Evolutionary conservation across 2,797 vertebrate species (phyloP).

Genomic region (Anguilla megastoma): DNA sequence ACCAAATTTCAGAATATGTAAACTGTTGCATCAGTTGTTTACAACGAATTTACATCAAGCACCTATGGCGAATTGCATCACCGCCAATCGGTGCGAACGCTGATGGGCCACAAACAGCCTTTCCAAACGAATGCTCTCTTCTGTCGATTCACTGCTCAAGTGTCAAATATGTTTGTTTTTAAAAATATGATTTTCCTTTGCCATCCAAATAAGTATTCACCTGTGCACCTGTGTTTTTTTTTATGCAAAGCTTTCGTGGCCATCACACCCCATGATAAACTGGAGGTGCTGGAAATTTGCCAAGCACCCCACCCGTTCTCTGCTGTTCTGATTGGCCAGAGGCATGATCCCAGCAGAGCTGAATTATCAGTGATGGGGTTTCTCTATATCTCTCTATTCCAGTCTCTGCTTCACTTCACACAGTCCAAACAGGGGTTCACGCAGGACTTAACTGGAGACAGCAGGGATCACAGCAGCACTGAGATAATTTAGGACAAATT

Average conservation of each 20-base stretch:
- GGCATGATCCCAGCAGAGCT: conserved; percentile 61
- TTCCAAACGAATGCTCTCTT: conserved; percentile 15
- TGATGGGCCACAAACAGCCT: conserved; percentile 49
- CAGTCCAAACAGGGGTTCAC: background rate
- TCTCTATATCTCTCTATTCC: conserved; percentile 43
- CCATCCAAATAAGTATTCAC: background rate
- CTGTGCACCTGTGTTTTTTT: background rate
- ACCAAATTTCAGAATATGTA: conserved; percentile 70
- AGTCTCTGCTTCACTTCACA: conserved; percentile 33
- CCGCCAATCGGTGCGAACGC: conserved; percentile 66
- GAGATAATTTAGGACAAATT: background rate
- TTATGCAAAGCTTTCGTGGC: background rate
- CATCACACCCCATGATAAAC: background rate
- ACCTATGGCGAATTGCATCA: conserved; percentile 74
- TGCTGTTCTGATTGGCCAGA: conserved; percentile 61
- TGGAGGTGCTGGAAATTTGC: conserved; percentile 43
- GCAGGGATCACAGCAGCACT: background rate
- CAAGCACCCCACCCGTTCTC: conserved; percentile 45
- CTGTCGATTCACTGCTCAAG: background rate
- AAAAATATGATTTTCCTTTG: background rate
- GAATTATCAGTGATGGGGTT: conserved; percentile 54
- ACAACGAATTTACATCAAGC: conserved; percentile 74
- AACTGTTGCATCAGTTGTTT: conserved; percentile 83
- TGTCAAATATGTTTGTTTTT: background rate
- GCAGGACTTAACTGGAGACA: background rate